Percentiles rank a stretch among this genome's conserved stretches.
Conservation (phyloP, 1,140 invertebrate genomes). For the Ladona fulva region DNA sequence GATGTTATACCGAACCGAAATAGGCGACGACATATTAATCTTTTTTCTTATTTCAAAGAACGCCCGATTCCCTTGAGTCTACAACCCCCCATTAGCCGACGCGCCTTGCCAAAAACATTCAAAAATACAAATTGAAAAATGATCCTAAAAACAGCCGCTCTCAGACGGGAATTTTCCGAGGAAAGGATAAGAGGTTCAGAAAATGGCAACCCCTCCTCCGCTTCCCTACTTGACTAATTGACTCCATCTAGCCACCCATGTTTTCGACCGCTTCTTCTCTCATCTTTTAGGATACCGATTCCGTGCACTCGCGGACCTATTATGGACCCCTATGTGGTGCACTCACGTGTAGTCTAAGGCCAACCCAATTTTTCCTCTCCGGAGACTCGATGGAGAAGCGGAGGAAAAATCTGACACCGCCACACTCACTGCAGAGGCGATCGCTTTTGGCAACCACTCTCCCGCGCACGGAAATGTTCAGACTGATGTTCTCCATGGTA, state of each 20-base stretch:
- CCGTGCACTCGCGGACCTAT: too few species aligned
- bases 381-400: too few species aligned
- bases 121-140: slow-evolving; percentile 9
- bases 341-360: too few species aligned
- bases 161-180: background rate
- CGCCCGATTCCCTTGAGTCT: too few species aligned
- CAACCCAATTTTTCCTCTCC: too few species aligned
- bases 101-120: background rate
- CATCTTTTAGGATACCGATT: background rate
- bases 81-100: background rate
- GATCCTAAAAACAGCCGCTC: background rate
- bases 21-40: too few species aligned
- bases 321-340: too few species aligned
- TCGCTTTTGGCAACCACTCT: background rate
- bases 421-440: background rate
- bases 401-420: background rate
- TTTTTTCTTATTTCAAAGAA: too few species aligned
- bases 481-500: background rate
- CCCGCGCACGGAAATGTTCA: background rate
- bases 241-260: background rate
- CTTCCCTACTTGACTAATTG: background rate
- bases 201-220: background rate
- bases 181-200: background rate
- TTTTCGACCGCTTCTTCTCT: background rate
- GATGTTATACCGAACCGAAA: too few species aligned